phyloP scores from a whole-genome alignment of 2,113 vertebrate species.

The Hydrochoerus hydrochaeris region DNA sequence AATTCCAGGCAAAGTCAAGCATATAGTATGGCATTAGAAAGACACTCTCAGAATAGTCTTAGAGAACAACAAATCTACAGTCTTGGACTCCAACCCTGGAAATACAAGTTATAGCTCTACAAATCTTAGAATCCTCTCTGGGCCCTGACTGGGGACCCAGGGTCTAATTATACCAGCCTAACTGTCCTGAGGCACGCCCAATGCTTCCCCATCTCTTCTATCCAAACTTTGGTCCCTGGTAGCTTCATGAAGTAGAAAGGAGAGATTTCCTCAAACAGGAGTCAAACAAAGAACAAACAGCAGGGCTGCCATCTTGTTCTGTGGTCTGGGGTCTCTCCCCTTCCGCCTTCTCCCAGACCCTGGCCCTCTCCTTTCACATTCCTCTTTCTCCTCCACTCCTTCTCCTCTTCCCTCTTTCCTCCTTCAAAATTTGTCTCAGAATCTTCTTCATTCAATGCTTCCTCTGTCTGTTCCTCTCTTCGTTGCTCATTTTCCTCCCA shows the following conservation, averaged over 20 bases:
- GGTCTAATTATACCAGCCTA: background rate
- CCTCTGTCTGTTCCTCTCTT: background rate
- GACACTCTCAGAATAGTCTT: background rate
- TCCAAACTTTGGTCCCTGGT: background rate
- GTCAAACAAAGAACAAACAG: background rate
- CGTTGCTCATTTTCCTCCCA: background rate
- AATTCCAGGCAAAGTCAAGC: background rate
- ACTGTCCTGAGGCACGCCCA: background rate
- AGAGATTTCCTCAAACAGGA: background rate
- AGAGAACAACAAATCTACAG: background rate
- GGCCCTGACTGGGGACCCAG: background rate
- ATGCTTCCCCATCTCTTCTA: background rate
- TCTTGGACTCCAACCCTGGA: background rate
- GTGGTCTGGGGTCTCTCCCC: background rate
- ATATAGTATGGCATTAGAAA: background rate
- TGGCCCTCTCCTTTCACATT: background rate
- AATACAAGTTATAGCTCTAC: background rate
- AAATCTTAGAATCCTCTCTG: background rate
- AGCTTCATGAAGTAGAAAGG: background rate
- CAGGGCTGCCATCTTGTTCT: background rate
- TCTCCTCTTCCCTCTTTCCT: background rate
- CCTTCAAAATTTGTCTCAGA: background rate
- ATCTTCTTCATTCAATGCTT: background rate
- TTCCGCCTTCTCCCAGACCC: background rate
- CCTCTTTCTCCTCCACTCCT: accelerated